Evolutionary conservation across 2,113 vertebrate genomes (phyloP), one percentile per base, ranked within the genome.

Genomic region (Albula glossodonta): DNA sequence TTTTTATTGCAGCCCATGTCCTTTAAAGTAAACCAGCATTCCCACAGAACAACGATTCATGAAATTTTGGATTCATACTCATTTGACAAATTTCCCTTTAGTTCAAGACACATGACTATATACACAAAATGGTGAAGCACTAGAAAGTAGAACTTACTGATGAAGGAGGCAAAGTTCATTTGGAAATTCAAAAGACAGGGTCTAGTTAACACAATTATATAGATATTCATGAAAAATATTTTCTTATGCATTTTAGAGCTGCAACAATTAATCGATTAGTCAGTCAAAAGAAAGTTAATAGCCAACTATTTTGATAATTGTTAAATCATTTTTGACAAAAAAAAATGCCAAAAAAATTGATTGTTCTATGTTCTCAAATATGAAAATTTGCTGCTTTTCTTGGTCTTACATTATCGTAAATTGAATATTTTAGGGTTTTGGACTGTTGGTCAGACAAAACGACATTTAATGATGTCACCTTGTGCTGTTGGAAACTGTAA

Each of bases 221-320:
- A 84, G 12, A 51, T 50, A 51, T 81, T 81, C 17, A 52, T 49
- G 51, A 81, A 81, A 22, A 81, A 81, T 81, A 17, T 52, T 52
- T 81, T 52, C 15, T 22, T 81, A 52, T 52, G 17, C 51, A 50
- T 17, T 79, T 6, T 1, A 48, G 78, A 79, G 49, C 31, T 17
- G 9, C 50, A 51, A 15, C 79, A 15, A 41, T 41, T 41, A 41
- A 41, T 41, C 31, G 31, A 41, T 41, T 41, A 41, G 31, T 41
- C 31, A 41, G 31, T 41, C 31, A 41, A 41, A 41, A 41, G 31
- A 41, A 41, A 41, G 1, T 41, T 41, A 41, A 41, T 41, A 41
- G 31, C 31, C 31, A 41, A 41, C 31, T 41, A 41, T 1, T 41
- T 41, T 41, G 31, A 41, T 41, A 41, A 41, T 41, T 41, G 31